Evolutionary conservation across 2,113 vertebrate species (phyloP).

Genomic region (Etia nguti): DNA sequence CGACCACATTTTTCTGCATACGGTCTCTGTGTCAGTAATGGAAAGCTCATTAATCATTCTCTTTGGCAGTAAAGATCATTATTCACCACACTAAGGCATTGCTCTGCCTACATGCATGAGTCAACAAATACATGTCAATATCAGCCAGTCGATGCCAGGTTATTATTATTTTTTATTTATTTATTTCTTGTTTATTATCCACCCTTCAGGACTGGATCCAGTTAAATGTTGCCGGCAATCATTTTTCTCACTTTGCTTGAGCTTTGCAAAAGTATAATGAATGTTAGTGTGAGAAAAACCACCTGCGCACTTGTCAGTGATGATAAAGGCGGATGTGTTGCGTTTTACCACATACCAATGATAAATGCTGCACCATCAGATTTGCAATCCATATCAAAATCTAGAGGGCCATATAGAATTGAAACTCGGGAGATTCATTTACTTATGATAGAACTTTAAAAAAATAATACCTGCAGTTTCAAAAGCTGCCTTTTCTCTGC

Average conservation of each 20-base stretch:
- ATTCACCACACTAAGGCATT: conserved; percentile 6
- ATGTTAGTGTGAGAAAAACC: conserved; percentile 20
- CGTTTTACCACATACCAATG: neutral
- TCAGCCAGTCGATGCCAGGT: neutral
- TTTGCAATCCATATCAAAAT: neutral
- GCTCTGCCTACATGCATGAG: conserved; percentile 6
- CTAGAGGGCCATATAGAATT: neutral
- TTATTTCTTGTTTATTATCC: conserved; percentile 28
- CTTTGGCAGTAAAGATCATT: conserved; percentile 41
- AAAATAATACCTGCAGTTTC: neutral
- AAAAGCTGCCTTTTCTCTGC: neutral
- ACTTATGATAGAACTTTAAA: neutral
- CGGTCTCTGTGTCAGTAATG: neutral
- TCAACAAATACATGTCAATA: conserved; percentile 46
- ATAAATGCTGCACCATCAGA: neutral
- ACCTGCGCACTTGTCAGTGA: conserved; percentile 34
- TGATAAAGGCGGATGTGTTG: conserved; percentile 39
- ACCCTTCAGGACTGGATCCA: conserved; percentile 2
- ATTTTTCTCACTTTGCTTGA: conserved; percentile 45
- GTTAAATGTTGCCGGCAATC: conserved; percentile 20
- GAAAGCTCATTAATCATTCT: conserved; percentile 46
- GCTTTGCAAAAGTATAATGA: conserved; percentile 36
- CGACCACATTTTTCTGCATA: neutral
- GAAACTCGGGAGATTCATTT: neutral
- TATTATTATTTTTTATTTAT: conserved; percentile 14